Conservation (phyloP, 2,797 vertebrate species). For the Helicolenus hilgendorfi region DNA sequence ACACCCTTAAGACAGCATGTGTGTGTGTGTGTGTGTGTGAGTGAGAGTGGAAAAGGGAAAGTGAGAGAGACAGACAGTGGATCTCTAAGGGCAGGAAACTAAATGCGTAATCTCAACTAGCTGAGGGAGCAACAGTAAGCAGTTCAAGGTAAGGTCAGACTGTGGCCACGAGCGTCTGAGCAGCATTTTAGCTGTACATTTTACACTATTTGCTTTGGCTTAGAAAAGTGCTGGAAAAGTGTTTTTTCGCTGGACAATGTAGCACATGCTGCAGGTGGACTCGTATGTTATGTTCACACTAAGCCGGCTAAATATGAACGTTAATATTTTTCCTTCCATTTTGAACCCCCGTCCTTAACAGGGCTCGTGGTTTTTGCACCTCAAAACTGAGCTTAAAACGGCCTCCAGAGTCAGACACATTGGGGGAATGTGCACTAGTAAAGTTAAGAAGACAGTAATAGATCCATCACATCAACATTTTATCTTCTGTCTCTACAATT, state of each 20-base stretch:
- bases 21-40: neutral
- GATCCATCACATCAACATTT: neutral
- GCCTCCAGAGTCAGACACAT: neutral
- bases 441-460: neutral
- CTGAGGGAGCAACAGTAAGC: slow-evolving; percentile 11
- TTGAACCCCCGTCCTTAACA: neutral
- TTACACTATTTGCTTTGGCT: neutral
- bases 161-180: neutral
- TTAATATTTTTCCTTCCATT: neutral
- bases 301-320: neutral
- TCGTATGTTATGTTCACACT: neutral
- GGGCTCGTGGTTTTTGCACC: neutral
- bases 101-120: slow-evolving; percentile 25
- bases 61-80: neutral
- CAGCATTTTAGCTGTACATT: neutral
- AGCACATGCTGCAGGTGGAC: neutral
- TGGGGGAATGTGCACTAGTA: neutral
- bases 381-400: neutral
- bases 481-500: neutral
- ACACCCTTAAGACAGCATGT: neutral
- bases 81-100: slow-evolving; percentile 22
- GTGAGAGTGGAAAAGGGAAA: neutral
- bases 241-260: neutral
- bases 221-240: neutral
- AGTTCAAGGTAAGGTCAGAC: slow-evolving; percentile 13